A percentile compares a stretch with the other conserved stretches of the same genome.
These are phyloP conservation scores for Melanotus villosus DNA, from an alignment of 2,888 invertebrate species.

Conservation along the genomic window DNA sequence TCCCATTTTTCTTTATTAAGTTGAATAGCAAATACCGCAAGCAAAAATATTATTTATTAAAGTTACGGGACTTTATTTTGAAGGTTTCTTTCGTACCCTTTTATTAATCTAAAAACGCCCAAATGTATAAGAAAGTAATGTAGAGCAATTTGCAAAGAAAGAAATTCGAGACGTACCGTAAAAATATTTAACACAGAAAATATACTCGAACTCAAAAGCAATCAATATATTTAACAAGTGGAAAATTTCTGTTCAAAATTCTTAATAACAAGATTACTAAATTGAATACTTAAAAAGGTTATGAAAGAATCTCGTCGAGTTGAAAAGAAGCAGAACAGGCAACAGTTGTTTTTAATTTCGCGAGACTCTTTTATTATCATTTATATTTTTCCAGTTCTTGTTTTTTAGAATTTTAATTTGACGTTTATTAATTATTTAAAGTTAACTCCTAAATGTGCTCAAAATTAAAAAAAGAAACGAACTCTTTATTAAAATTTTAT, in stretches of 20 bases:
- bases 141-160: not conserved
- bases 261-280: conserved; percentile 6
- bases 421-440: too few species aligned
- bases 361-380: not conserved
- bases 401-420: not conserved
- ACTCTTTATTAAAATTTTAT: not conserved
- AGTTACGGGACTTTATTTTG: too few species aligned
- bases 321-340: conserved; percentile 16
- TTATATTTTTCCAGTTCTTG: not conserved
- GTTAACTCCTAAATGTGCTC: too few species aligned
- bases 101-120: too few species aligned
- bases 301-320: not conserved
- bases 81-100: too few species aligned
- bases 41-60: too few species aligned
- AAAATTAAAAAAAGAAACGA: too few species aligned
- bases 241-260: conserved; percentile 14
- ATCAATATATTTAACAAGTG: conserved; percentile 11
- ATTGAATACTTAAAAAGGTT: conserved; percentile 16
- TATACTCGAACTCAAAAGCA: not conserved
- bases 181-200: not conserved
- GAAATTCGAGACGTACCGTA: not conserved
- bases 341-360: conserved; percentile 9
- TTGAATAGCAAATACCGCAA: too few species aligned
- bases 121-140: not conserved
- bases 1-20: too few species aligned